Percentiles rank a stretch among this genome's conserved stretches.
These are phyloP conservation scores for Ochotona curzoniae DNA, from an alignment of 2,113 vertebrate species.

Conservation along the genomic window DNA sequence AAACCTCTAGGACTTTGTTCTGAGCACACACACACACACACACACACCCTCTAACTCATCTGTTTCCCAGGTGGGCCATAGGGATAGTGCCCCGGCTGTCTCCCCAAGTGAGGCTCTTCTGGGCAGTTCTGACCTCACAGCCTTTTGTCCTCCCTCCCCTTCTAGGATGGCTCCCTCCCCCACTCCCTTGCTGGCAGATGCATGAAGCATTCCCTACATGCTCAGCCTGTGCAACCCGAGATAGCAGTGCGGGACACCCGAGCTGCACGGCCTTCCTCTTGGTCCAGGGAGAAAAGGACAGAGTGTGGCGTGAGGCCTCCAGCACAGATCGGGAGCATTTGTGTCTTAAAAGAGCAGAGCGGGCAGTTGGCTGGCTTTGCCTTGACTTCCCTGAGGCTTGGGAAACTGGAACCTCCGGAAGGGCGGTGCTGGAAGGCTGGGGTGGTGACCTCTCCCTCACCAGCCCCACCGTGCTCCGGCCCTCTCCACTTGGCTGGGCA, in stretches of 20 bases:
- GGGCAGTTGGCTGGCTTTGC: background rate
- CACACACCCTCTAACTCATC: background rate
- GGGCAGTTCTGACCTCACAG: conserved; percentile 34
- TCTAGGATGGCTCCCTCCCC: conserved; percentile 48
- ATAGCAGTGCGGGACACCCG: conserved; percentile 72
- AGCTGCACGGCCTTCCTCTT: conserved; percentile 49
- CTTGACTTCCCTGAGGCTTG: background rate
- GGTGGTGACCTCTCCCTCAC: conserved; percentile 3
- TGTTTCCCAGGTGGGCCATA: background rate
- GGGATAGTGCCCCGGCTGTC: background rate
- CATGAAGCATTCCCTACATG: conserved; percentile 78
- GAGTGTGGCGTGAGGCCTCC: conserved; percentile 5
- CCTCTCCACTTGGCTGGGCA: background rate
- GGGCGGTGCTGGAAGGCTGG: conserved; percentile 10
- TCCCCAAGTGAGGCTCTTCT: background rate
- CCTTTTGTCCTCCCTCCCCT: conserved; percentile 64
- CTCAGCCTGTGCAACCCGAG: conserved; percentile 77
- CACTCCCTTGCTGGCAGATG: conserved; percentile 65
- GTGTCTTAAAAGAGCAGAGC: conserved; percentile 21
- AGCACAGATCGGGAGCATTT: background rate
- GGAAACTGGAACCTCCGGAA: background rate
- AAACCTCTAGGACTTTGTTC: background rate
- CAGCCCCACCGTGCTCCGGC: background rate
- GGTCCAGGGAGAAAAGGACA: conserved; percentile 64
- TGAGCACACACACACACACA: background rate